A percentile compares a stretch with the other conserved stretches of the same genome.
Conservation (phyloP, 1,140 invertebrate species). For the Diprion similis region DNA sequence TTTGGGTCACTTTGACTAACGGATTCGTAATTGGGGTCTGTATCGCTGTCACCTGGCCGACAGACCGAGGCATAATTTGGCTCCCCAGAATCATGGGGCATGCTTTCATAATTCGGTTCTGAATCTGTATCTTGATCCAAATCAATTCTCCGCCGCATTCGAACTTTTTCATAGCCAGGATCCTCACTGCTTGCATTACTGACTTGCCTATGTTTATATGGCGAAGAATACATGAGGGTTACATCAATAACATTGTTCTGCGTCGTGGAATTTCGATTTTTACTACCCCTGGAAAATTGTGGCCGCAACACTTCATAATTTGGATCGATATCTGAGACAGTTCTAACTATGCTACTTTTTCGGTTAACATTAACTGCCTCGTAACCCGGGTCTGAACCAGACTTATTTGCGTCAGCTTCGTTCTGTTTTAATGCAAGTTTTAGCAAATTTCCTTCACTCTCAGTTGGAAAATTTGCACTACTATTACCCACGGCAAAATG, state of each 20-base stretch:
- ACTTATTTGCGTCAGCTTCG: conserved; percentile 25
- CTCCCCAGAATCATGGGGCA: conserved; percentile 63
- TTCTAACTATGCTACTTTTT: conserved; percentile 23
- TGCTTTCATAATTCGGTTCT: conserved; percentile 73
- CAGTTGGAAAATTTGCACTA: conserved; percentile 11
- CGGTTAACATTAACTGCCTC: conserved; percentile 37
- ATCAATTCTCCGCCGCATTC: conserved; percentile 41
- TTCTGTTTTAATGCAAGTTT: conserved; percentile 26
- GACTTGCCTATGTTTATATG: conserved; percentile 53
- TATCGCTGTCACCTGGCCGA: conserved; percentile 71
- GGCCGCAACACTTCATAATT: conserved; percentile 75
- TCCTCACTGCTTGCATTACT: conserved; percentile 56
- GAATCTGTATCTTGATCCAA: conserved; percentile 54
- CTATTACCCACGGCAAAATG: conserved; percentile 14
- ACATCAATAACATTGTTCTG: conserved; percentile 51
- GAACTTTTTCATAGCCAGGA: conserved; percentile 55
- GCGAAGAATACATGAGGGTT: conserved; percentile 42
- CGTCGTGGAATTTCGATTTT: conserved; percentile 36
- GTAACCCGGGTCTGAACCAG: conserved; percentile 52
- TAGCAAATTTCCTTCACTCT: conserved; percentile 25
- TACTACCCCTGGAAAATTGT: conserved; percentile 55
- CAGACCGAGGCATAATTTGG: conserved; percentile 65
- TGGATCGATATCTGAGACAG: conserved; percentile 67
- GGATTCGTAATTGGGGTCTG: conserved; percentile 76
- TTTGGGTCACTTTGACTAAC: conserved; percentile 64